Base-by-base conservation (phyloP, 2,797 vertebrate genomes). In the Carapus acus region DNA sequence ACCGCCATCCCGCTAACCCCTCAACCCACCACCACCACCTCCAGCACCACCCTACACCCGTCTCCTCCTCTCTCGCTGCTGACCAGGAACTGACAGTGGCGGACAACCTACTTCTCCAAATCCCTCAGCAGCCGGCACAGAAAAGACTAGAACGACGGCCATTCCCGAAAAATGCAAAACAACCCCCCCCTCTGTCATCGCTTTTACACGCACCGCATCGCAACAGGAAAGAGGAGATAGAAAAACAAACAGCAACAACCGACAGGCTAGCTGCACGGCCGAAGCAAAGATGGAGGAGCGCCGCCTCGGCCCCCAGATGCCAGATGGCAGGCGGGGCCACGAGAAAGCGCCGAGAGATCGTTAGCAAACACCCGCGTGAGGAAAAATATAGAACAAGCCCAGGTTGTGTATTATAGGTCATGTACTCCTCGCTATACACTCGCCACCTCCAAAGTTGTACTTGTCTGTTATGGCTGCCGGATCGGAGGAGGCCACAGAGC, bases 21-120 rank as follows among this genome's bases (percentile, higher is more conserved):
- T n/a, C n/a, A n/a, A n/a, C n/a, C n/a, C n/a, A n/a, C n/a, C n/a
- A n/a, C n/a, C n/a, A n/a, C n/a, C n/a, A n/a, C n/a, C n/a, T n/a
- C n/a, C n/a, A 74, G 21, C 57, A 53, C 61, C 50, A 43, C 15
- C 58, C 47, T 58, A 65, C 66, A 53, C 62, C 52, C 44, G 15
- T 56, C 49, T 58, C 67, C 66, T 55, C 38, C 36, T 77, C 62
- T 71, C 49, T 68, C 58, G 53, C 70, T 73, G 82, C 79, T 81
- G 79, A 80, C 74, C 70, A 68, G 82, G 74, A n/a, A 83, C 80
- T 71, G 78, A 83, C 81, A 80, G 73, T 73, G 75, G 79, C 83
- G 76, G 75, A 75, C 79, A 67, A 63, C 60, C 69, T 19, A 44
- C 62, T 23, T 19, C 61, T 56, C 49, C 29, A n/a, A 52, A 18